Percentiles rank a stretch among this genome's conserved stretches.
Conservation (phyloP, 2,113 vertebrate genomes). For the Panthera tigris region DNA sequence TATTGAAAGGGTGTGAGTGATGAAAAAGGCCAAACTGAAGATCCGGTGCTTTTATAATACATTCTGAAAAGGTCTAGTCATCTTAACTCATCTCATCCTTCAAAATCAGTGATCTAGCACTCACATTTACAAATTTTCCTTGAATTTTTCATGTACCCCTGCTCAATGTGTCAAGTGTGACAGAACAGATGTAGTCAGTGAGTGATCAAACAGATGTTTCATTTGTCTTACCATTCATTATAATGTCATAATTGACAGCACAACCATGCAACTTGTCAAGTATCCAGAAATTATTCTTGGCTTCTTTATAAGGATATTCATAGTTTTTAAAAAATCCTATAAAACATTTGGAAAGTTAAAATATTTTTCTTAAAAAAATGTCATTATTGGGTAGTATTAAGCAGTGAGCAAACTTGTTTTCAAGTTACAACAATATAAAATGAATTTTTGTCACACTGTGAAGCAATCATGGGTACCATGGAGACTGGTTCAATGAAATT, state of each 20-base stretch:
- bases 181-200: slow-evolving; percentile 35
- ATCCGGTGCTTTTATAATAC: neutral
- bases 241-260: slow-evolving; percentile 52
- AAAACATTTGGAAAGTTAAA: neutral
- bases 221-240: slow-evolving; percentile 42
- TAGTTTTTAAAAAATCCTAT: neutral
- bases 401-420: neutral
- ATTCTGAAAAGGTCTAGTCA: neutral
- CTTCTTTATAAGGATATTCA: neutral
- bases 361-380: neutral
- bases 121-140: slow-evolving; percentile 28
- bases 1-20: neutral
- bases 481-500: neutral
- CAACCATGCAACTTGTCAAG: neutral
- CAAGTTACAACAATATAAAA: neutral
- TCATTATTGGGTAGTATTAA: neutral
- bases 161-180: slow-evolving; percentile 15
- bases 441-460: neutral
- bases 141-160: neutral
- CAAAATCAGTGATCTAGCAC: slow-evolving; percentile 41
- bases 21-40: slow-evolving; percentile 18
- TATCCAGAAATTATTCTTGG: neutral
- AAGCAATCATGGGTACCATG: neutral
- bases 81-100: slow-evolving; percentile 35
- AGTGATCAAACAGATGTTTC: neutral